These are phyloP conservation scores for Pemphigus obesinymphae DNA, from an alignment of 1,140 invertebrate genomes.

Conservation along the genomic window DNA sequence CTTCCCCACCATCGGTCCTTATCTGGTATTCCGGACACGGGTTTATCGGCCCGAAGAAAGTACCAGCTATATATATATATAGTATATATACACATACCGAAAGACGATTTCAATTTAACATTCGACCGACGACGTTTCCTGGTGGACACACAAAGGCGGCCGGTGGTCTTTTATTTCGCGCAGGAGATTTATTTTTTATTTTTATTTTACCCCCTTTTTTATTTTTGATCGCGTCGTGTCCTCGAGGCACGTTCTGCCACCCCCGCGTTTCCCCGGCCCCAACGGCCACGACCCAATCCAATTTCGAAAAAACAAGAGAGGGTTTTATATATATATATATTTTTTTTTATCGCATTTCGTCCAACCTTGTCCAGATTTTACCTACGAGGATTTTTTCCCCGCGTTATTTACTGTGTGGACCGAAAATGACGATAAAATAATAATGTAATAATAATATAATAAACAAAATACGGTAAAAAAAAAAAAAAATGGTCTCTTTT, in stretches of 20 bases:
- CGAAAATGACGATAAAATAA: slow-evolving; percentile 38
- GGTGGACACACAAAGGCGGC: slow-evolving; percentile 37
- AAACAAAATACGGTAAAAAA: neutral
- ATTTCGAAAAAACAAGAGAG: slow-evolving; percentile 36
- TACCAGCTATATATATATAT: neutral
- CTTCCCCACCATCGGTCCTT: neutral
- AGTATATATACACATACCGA: neutral
- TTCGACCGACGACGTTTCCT: slow-evolving; percentile 42
- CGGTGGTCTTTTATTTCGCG: slow-evolving; percentile 8
- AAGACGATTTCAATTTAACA: slow-evolving; percentile 41
- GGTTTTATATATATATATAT: neutral
- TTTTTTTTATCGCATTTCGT: neutral
- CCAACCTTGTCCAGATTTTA: slow-evolving; percentile 25
- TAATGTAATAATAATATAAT: slow-evolving; percentile 22
- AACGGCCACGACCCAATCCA: neutral
- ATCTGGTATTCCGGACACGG: slow-evolving; percentile 35
- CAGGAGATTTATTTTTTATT: neutral
- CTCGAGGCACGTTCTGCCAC: slow-evolving; percentile 23
- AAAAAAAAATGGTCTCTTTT: slow-evolving; percentile 30
- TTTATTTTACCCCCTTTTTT: slow-evolving; percentile 13
- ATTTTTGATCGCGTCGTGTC: neutral
- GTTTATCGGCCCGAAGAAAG: slow-evolving; percentile 24
- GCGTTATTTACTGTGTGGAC: slow-evolving; percentile 10
- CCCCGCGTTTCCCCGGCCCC: neutral
- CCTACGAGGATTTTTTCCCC: slow-evolving; percentile 2